These are phyloP conservation scores for Petrolisthes cinctipes DNA, from an alignment of 2,888 invertebrate species.

Conservation along the genomic window DNA sequence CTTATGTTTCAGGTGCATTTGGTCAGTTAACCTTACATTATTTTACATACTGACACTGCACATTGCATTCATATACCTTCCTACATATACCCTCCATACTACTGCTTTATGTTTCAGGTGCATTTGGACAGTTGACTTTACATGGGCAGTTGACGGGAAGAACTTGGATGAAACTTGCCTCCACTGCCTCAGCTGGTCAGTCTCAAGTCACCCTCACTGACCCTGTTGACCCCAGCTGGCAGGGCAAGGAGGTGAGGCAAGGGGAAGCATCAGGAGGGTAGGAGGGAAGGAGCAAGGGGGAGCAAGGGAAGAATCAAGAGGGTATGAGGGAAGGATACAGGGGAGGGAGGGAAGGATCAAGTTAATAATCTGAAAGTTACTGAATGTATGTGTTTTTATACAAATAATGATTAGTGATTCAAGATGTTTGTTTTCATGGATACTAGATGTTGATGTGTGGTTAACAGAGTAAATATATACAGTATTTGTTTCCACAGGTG, in stretches of 20 bases:
- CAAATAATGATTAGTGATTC: no score
- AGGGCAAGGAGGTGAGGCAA: constrained; percentile 32
- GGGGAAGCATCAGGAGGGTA: not conserved
- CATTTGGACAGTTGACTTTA: constrained; percentile 43
- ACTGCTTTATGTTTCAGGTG: constrained; percentile 21
- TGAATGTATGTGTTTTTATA: no score
- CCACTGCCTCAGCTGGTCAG: constrained; percentile 39
- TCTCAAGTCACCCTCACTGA: constrained; percentile 28
- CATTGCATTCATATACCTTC: no score
- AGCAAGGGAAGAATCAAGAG: not conserved
- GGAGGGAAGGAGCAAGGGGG: not conserved
- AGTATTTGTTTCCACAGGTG: constrained; percentile 26
- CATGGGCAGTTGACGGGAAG: constrained; percentile 16
- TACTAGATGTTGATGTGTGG: no score
- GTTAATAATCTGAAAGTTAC: no score
- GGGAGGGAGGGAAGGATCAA: not conserved
- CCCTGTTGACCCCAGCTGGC: constrained; percentile 41
- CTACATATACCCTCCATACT: no score
- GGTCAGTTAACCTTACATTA: no score
- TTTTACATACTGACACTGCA: no score
- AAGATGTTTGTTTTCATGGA: no score
- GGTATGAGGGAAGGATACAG: not conserved
- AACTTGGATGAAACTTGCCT: constrained; percentile 31
- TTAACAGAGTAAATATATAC: no score
- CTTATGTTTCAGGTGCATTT: no score